A percentile compares a stretch with the other conserved stretches of the same genome.
Evolutionary conservation across 2,113 vertebrate genomes (phyloP).

Genomic region (Tursiops truncatus): DNA sequence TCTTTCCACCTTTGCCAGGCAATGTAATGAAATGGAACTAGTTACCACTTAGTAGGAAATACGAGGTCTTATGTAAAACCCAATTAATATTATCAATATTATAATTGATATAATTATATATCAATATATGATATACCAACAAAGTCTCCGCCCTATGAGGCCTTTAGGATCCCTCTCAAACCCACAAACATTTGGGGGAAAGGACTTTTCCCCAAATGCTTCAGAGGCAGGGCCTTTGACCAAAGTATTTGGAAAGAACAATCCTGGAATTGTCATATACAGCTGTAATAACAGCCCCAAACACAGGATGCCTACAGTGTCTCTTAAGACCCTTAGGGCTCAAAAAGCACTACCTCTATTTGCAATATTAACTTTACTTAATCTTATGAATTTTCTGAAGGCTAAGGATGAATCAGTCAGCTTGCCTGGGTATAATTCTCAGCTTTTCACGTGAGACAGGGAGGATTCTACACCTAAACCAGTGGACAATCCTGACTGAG

Average conservation of each 20-base stretch:
- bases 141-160: neutral
- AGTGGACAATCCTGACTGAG: neutral
- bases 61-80: neutral
- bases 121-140: neutral
- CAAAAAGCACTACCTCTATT: neutral
- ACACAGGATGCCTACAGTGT: neutral
- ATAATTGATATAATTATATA: neutral
- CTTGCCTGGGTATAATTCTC: neutral
- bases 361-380: neutral
- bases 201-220: neutral
- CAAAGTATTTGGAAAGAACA: neutral
- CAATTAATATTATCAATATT: neutral
- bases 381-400: neutral
- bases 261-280: neutral
- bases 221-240: neutral
- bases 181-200: neutral
- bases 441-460: neutral
- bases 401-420: neutral
- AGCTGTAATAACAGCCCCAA: neutral
- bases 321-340: neutral
- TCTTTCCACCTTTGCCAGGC: neutral
- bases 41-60: neutral
- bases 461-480: neutral
- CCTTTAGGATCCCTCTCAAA: neutral
- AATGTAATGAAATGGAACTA: neutral